Evolutionary conservation across 2,888 invertebrate species (phyloP).

Genomic region (Ophion costatus): DNA sequence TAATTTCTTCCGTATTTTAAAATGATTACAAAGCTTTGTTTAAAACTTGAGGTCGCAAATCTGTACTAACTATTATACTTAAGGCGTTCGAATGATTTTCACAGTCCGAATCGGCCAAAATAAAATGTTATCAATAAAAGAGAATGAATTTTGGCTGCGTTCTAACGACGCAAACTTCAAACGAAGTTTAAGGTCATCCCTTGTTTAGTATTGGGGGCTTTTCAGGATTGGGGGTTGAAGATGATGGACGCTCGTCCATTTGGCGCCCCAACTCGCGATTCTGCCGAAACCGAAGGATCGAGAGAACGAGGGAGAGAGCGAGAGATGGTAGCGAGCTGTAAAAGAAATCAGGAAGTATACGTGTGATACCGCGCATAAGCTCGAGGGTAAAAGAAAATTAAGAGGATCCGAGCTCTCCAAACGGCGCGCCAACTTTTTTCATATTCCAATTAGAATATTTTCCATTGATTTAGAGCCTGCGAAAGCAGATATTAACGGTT

Average conservation of each 20-base stretch:
- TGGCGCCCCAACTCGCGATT: conserved; percentile 51
- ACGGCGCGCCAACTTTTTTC: conserved; percentile 82
- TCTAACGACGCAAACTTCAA: no score
- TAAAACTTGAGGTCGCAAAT: no score
- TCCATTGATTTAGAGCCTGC: conserved; percentile 82
- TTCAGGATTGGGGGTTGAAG: conserved; percentile 11
- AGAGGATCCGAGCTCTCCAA: conserved; percentile 55
- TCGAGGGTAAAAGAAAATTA: conserved; percentile 58
- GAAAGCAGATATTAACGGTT: conserved; percentile 82
- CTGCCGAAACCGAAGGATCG: conserved; percentile 25
- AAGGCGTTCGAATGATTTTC: no score
- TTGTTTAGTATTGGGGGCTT: not conserved
- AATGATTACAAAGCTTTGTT: no score
- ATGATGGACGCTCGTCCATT: conserved; percentile 44
- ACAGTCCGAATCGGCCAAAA: no score
- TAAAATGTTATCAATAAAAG: no score
- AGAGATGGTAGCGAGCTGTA: no score
- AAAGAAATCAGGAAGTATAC: conserved; percentile 12
- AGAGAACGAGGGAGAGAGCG: conserved; percentile 1
- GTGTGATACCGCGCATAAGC: conserved; percentile 11
- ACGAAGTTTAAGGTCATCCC: no score
- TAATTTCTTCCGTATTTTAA: no score
- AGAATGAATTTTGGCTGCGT: no score
- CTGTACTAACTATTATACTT: no score
- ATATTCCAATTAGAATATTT: conserved; percentile 84